Evolutionary conservation across 2,113 vertebrate species (phyloP).

Genomic region (Pipa parva): DNA sequence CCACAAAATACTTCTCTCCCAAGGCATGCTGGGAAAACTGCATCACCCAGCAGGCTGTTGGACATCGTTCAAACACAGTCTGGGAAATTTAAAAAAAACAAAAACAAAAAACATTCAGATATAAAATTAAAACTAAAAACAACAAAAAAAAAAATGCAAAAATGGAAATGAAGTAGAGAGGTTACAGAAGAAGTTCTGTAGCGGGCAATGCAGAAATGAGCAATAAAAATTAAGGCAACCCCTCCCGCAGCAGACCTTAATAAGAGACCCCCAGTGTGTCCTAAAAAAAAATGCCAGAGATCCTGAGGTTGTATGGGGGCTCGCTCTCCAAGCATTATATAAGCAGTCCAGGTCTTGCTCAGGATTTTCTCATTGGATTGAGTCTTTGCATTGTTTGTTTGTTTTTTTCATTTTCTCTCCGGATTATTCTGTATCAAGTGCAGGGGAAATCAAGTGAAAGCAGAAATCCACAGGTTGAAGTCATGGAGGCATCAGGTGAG

Average conservation of each 20-base stretch:
- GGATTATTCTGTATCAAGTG: constrained; percentile 22
- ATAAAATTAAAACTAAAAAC: background rate
- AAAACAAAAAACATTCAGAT: constrained; percentile 8
- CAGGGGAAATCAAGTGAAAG: constrained; percentile 18
- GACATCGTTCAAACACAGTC: constrained; percentile 18
- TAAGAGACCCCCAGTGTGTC: constrained; percentile 1
- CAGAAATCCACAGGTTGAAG: constrained; percentile 30
- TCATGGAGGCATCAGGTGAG: background rate
- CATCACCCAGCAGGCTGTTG: constrained; percentile 8
- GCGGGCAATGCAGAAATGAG: constrained; percentile 19
- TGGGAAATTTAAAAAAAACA: constrained; percentile 12
- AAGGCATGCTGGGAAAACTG: constrained; percentile 33
- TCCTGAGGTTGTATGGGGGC: constrained; percentile 2
- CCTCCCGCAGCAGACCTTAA: constrained; percentile 18
- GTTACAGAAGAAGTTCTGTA: constrained; percentile 19
- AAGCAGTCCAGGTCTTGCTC: constrained; percentile 14
- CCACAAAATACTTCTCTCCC: background rate
- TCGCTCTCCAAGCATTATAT: constrained; percentile 6
- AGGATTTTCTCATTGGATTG: constrained; percentile 19
- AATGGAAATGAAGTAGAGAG: constrained; percentile 4
- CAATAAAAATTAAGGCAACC: too few species aligned
- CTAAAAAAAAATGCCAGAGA: constrained; percentile 9
- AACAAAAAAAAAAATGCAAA: constrained; percentile 19
- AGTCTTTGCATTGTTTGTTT: constrained; percentile 37
- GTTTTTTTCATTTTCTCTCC: too few species aligned